Base-by-base conservation (phyloP, 2,888 invertebrate species). In the Limnephilus rhombicus region DNA sequence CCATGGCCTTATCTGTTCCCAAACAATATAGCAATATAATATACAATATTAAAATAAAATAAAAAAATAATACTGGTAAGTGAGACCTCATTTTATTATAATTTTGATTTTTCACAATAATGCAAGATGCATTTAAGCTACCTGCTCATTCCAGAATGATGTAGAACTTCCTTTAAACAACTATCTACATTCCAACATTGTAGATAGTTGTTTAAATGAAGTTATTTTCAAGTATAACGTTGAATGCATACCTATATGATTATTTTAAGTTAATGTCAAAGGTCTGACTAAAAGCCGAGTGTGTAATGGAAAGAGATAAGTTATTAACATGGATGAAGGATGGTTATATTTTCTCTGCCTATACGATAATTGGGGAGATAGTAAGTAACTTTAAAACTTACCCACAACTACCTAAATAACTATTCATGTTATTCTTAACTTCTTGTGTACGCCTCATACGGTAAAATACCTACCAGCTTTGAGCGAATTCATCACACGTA, bases 401-500 rank as follows among this genome's bases (percentile, higher is more conserved):
- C 7, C n/a, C 24, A 68, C 24, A 68, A 68, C 68, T 24, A 68
- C 24, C 4, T 68, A 53, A 3, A 53, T 18, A 53, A 37, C 37
- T 4, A 37, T 4, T 4, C 9, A 18, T 24, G 24, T 7, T 68
- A n/a, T 24, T 9, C 18, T 68, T 18, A 24, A 4, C 1, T 68
- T 13, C 15, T 15, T 53, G 53, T 53, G 53, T 4, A 24, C 24
- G 24, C 1, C 68, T 68, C 18, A 24, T 68, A 7, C 68, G 24
- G 24, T n/a, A 68, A 24, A 68, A n/a, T 68, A 68, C 5, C n/a
- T 68, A 68, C 24, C 68, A 5, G 68, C 68, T 68, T 68, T 68
- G 68, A 68, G 9, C n/a, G 68, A 68, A 83, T 83, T 83, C 83
- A 37, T 2, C 18, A 24, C 83, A 83, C 83, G 83, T 83, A 83